phyloP scores from a whole-genome alignment of 2,888 invertebrate species.

The Melikaiella ostensackeni region DNA sequence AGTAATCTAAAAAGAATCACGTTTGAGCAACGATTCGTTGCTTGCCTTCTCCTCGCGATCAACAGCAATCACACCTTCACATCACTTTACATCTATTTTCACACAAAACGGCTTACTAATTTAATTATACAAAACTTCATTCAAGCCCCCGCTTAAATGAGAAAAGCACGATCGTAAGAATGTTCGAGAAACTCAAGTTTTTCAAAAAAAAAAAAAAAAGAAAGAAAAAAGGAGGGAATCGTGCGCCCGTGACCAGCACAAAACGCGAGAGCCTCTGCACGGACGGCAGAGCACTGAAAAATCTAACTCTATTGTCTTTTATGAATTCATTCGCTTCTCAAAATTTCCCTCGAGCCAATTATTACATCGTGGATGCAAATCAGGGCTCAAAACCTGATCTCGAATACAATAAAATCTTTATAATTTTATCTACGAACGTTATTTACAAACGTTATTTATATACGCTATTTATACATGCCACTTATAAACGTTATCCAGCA shows the following conservation, averaged over 20 bases:
- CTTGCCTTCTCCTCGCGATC: constrained; percentile 32
- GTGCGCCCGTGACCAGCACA: constrained; percentile 58
- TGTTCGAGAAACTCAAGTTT: constrained; percentile 36
- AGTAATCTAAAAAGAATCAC: constrained; percentile 48
- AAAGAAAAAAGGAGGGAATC: constrained; percentile 42
- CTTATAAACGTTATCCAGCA: background rate
- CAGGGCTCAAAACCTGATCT: constrained; percentile 16
- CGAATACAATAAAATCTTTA: constrained; percentile 3
- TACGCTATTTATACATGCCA: background rate
- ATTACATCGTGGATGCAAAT: constrained; percentile 14
- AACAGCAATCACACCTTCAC: constrained; percentile 19
- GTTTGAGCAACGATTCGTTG: constrained; percentile 38
- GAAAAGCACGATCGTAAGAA: constrained; percentile 35
- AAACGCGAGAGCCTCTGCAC: constrained; percentile 33
- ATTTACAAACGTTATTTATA: background rate
- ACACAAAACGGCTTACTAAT: constrained; percentile 15
- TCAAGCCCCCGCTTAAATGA: constrained; percentile 22
- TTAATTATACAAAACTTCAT: constrained; percentile 28
- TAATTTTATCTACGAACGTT: constrained; percentile 1
- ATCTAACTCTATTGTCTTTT: constrained; percentile 59
- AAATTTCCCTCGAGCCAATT: background rate
- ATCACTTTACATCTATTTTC: constrained; percentile 17
- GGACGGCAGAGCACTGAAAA: constrained; percentile 40
- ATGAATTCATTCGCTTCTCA: constrained; percentile 47
- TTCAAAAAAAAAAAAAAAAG: constrained; percentile 29